Conservation (phyloP, 1,140 invertebrate genomes). For the Agraylea sexmaculata region DNA sequence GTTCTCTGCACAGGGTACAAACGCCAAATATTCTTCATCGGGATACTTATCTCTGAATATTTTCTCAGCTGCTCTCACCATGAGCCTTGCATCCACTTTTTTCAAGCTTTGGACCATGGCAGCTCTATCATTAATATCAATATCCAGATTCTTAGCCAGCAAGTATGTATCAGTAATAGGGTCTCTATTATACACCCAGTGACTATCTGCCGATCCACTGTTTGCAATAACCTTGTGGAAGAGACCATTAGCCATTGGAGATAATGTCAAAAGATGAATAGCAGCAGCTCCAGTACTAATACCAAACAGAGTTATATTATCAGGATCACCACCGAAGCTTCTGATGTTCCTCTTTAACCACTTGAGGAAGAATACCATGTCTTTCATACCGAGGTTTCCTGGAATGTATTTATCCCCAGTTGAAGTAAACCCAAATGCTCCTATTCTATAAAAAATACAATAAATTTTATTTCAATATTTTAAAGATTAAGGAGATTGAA, state of each 20-base stretch:
- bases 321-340: slow-evolving; percentile 35
- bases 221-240: slow-evolving; percentile 42
- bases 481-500: too few relatives aligned
- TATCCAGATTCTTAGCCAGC: slow-evolving; percentile 30
- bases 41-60: slow-evolving; percentile 7
- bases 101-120: slow-evolving; percentile 30
- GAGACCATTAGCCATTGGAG: slow-evolving; percentile 28
- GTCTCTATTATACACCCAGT: slow-evolving; percentile 43
- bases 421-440: slow-evolving; percentile 52
- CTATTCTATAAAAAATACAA: too few relatives aligned
- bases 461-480: too few relatives aligned
- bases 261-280: slow-evolving; percentile 31
- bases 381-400: slow-evolving; percentile 47
- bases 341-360: slow-evolving; percentile 46
- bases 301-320: slow-evolving; percentile 35
- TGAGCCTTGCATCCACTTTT: slow-evolving; percentile 24
- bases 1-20: slow-evolving; percentile 33
- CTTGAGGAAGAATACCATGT: slow-evolving; percentile 42
- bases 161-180: slow-evolving; percentile 29
- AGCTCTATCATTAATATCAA: slow-evolving; percentile 26
- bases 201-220: slow-evolving; percentile 54
- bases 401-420: slow-evolving; percentile 42
- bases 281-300: slow-evolving; percentile 37
- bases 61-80: slow-evolving; percentile 22
- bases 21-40: slow-evolving; percentile 25